A percentile compares a stretch with the other conserved stretches of the same genome.
Conservation (phyloP, 2,113 vertebrate species). For the Scytalopus superciliaris region DNA sequence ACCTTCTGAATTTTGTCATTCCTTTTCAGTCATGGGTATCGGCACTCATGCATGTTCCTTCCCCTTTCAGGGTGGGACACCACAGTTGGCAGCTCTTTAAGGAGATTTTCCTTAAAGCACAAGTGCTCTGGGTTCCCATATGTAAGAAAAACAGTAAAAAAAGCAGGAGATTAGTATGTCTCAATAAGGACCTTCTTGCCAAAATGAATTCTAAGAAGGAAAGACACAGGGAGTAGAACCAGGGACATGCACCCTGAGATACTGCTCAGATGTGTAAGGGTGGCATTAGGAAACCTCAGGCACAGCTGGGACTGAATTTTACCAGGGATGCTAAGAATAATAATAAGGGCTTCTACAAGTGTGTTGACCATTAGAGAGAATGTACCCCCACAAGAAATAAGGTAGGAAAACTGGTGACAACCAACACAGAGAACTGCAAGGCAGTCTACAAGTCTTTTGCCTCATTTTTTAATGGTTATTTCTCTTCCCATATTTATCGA, state of each 20-base stretch:
- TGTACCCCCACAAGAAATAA: neutral
- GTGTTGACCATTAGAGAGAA: neutral
- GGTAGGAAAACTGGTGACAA: neutral
- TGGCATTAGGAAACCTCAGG: neutral
- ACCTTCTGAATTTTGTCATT: neutral
- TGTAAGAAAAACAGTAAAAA: neutral
- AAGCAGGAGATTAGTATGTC: neutral
- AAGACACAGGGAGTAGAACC: neutral
- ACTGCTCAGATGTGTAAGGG: neutral
- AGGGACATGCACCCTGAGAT: neutral
- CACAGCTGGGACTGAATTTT: neutral
- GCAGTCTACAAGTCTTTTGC: neutral
- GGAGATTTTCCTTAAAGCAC: neutral
- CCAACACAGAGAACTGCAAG: neutral
- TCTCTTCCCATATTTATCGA: neutral
- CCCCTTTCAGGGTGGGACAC: neutral
- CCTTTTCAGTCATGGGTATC: neutral
- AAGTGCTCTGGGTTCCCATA: neutral
- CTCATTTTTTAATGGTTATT: neutral
- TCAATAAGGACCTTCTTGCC: neutral
- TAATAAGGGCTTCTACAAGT: neutral
- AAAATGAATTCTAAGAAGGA: neutral
- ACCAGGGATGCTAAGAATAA: neutral
- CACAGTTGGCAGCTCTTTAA: neutral
- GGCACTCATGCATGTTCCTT: neutral